Conservation (phyloP, 2,113 vertebrate species). For the Marmota flaviventris region DNA sequence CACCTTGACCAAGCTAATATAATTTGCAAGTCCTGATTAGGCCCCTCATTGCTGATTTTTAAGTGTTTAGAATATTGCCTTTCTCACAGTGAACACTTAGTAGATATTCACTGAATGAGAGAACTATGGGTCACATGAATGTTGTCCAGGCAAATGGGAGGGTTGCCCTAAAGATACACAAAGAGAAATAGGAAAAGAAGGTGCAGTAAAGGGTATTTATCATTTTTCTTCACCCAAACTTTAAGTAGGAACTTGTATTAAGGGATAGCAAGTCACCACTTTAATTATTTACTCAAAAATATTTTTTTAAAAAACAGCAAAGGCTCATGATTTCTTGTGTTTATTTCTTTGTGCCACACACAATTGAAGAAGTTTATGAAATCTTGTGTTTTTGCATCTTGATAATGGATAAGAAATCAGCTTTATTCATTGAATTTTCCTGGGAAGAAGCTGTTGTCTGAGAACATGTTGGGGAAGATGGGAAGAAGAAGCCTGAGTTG, state of each 20-base stretch:
- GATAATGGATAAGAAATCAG: background rate
- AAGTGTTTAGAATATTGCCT: background rate
- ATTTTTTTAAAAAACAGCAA: background rate
- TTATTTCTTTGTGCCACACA: background rate
- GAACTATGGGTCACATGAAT: no score
- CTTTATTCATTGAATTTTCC: background rate
- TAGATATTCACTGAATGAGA: background rate
- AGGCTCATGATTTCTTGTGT: background rate
- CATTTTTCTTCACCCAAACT: background rate
- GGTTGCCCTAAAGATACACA: background rate
- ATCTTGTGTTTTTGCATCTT: background rate
- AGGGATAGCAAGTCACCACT: background rate
- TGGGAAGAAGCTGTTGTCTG: background rate
- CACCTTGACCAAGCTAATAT: background rate
- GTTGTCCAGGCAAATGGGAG: background rate
- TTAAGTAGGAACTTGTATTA: background rate
- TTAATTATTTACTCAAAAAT: background rate
- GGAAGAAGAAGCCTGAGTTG: background rate
- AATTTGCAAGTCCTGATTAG: background rate
- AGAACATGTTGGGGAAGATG: background rate
- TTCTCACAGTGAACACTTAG: background rate
- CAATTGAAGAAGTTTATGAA: background rate
- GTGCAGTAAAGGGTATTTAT: background rate
- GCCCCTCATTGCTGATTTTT: background rate
- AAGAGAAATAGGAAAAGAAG: background rate